Base-by-base conservation (phyloP, 2,113 vertebrate species). In the Tragulus kanchil region DNA sequence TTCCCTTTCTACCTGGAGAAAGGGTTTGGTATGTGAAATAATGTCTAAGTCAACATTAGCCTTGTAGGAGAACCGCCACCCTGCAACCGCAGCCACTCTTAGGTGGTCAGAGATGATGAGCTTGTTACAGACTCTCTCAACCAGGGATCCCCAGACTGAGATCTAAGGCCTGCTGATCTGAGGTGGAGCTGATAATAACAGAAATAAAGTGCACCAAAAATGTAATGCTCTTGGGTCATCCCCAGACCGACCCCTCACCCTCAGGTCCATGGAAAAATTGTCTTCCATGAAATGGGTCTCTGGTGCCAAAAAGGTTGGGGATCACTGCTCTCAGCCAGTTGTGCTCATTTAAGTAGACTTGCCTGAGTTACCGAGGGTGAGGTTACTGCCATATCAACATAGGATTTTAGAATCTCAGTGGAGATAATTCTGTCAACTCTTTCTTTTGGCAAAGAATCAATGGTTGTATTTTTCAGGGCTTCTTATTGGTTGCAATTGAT, bases 311-410 rank as follows among this genome's bases (percentile, higher is more conserved):
- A 45, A 13, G 21, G 11, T 25, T 25, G 42, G 36, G 42, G 21
- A 23, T 21, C 42, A 3, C 21, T 13, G 69, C 11, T 13, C 42
- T 3, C 3, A 7, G 17, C 25, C 8, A 1, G 36, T 7, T 17
- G 56, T 45, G 59, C 11, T 19, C 65, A 31, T 26, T 7, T 6
- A 11, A 19, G 8, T 8, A n/a, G 56, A 48, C 4, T 4, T 3
- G 10, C 23, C 8, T 23, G 52, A 56, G 42, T 54, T 28, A 4
- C 7, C 7, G 4, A 45, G 14, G 14, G 16, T n/a, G 48, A 31
- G 4, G 4, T 14, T 2, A 5, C 6, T 77, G 91, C 6, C 3
- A 0, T 10, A 9, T 5, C 19, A 62, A 50, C 19, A 2, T 14
- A 50, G 21, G 19, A 21, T 8, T 16, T 8, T n/a, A 88, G n/a